Conservation (phyloP, 2,888 invertebrate species). For the Tinea trinotella region DNA sequence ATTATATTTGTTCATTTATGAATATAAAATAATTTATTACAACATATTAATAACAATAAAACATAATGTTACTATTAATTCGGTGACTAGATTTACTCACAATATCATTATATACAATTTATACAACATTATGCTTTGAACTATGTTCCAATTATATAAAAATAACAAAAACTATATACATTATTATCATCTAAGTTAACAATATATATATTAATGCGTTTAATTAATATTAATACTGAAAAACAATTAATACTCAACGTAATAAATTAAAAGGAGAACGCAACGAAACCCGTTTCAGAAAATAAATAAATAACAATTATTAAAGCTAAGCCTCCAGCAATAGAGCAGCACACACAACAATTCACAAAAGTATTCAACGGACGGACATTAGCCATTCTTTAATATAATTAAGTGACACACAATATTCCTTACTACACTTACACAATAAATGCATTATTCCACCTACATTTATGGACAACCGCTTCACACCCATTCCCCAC, state of each 20-base stretch:
- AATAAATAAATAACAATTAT: too few relatives aligned
- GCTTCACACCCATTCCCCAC: background rate
- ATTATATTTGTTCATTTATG: background rate
- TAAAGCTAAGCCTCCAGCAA: too few relatives aligned
- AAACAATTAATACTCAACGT: too few relatives aligned
- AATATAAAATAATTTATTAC: slow-evolving; percentile 19
- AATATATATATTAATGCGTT: too few relatives aligned
- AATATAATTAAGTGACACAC: too few relatives aligned
- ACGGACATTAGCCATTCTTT: background rate
- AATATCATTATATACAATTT: background rate
- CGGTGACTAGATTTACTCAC: slow-evolving; percentile 5
- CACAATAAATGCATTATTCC: background rate
- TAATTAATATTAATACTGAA: too few relatives aligned
- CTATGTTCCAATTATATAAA: slow-evolving; percentile 4
- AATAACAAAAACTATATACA: too few relatives aligned
- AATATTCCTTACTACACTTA: too few relatives aligned
- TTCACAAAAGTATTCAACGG: background rate
- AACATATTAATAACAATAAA: slow-evolving; percentile 38
- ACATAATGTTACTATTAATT: background rate
- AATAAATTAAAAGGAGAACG: too few relatives aligned
- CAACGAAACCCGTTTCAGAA: too few relatives aligned
- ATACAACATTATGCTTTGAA: background rate
- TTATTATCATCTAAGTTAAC: too few relatives aligned
- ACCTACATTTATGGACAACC: background rate
- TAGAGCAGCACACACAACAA: too few relatives aligned